Percentiles rank a stretch among this genome's conserved stretches.
Conservation (phyloP, 2,888 invertebrate genomes). For the Cephus nigrinus region DNA sequence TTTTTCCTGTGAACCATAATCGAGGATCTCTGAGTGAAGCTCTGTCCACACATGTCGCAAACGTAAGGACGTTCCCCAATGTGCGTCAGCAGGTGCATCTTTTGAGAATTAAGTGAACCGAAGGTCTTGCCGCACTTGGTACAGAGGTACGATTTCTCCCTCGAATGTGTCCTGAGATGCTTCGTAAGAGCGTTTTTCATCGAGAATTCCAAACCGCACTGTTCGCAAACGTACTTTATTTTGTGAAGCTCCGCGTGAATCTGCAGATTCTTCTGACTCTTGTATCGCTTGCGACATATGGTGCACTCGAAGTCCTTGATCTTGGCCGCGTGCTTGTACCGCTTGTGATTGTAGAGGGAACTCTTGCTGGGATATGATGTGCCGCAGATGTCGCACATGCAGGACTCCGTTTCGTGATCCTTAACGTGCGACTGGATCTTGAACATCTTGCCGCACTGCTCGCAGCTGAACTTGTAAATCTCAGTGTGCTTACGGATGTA, state of each 20-base stretch:
- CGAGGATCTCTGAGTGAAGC: constrained; percentile 16
- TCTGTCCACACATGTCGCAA: constrained; percentile 16
- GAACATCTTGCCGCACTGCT: constrained; percentile 66
- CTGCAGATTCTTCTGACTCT: constrained; percentile 19
- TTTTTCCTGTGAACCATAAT: constrained; percentile 18
- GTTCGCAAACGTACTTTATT: constrained; percentile 17
- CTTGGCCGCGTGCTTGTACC: constrained; percentile 12
- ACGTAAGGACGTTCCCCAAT: constrained; percentile 16
- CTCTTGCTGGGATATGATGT: constrained; percentile 15
- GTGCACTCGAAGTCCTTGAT: constrained; percentile 20
- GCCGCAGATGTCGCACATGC: constrained; percentile 15
- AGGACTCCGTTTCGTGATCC: constrained; percentile 11
- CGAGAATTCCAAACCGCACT: constrained; percentile 18
- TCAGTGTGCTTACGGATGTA: constrained; percentile 10
- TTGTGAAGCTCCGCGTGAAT: constrained; percentile 15
- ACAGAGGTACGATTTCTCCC: constrained; percentile 15
- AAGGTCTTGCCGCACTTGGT: constrained; percentile 17
- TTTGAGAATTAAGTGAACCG: constrained; percentile 17
- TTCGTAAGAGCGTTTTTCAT: constrained; percentile 15
- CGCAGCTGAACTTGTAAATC: constrained; percentile 65
- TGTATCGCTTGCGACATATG: constrained; percentile 18
- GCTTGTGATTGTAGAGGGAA: constrained; percentile 19
- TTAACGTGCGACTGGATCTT: constrained; percentile 67
- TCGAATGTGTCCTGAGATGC: constrained; percentile 17
- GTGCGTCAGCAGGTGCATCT: constrained; percentile 17